Conservation (phyloP, 2,888 invertebrate genomes). For the Nephrotoma guestfalica region DNA sequence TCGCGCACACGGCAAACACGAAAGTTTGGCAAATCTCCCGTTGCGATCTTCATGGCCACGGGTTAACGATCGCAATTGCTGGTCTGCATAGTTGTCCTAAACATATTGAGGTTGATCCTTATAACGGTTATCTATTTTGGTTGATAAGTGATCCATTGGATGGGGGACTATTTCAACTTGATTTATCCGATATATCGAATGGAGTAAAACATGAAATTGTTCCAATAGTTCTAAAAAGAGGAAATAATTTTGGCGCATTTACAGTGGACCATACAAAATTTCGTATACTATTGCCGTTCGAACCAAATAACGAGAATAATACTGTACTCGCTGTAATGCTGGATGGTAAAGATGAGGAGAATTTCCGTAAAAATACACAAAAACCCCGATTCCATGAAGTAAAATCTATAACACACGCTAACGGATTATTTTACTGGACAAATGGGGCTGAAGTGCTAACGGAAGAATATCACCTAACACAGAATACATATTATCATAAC, state of each 20-base stretch:
- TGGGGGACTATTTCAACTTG: slow-evolving; percentile 59
- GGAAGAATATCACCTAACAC: slow-evolving; percentile 60
- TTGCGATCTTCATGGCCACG: slow-evolving; percentile 58
- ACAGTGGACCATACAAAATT: slow-evolving; percentile 72
- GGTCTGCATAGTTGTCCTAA: slow-evolving; percentile 55
- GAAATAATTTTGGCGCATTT: slow-evolving; percentile 60
- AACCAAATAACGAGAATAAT: slow-evolving; percentile 39
- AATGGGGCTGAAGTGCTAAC: slow-evolving; percentile 59
- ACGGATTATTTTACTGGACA: slow-evolving; percentile 76
- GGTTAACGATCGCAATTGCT: slow-evolving; percentile 52
- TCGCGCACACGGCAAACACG: slow-evolving; percentile 22
- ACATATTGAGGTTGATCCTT: slow-evolving; percentile 81
- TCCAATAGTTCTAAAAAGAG: slow-evolving; percentile 48
- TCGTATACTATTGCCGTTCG: slow-evolving; percentile 59
- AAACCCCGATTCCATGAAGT: slow-evolving; percentile 60
- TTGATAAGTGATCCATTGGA: slow-evolving; percentile 39
- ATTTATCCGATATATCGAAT: slow-evolving; percentile 61
- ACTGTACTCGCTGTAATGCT: slow-evolving; percentile 68
- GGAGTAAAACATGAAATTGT: slow-evolving; percentile 54
- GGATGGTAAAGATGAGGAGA: slow-evolving; percentile 55
- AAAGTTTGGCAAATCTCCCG: slow-evolving; percentile 57
- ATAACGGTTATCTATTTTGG: slow-evolving; percentile 85
- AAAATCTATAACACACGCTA: slow-evolving; percentile 57
- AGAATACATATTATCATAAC: slow-evolving; percentile 63
- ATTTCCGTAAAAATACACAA: slow-evolving; percentile 60